Evolutionary conservation across 1,140 invertebrate genomes (phyloP).

Genomic region (Oncopodura yosiiana): DNA sequence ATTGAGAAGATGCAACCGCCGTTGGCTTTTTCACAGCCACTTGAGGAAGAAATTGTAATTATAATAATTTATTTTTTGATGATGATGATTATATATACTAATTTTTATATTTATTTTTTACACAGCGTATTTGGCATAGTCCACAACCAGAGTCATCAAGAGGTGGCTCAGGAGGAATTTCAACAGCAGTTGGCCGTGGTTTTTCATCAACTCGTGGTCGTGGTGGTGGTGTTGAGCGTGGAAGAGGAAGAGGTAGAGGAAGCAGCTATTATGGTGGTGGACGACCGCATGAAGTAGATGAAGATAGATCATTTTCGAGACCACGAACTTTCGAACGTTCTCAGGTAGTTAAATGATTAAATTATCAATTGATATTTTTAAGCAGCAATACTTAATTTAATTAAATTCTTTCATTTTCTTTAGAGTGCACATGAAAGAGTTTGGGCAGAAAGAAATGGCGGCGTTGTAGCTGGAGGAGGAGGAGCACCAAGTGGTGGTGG

Average conservation of each 20-base stretch:
- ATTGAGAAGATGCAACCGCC: constrained; percentile 66
- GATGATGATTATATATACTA: not conserved
- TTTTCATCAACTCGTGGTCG: constrained; percentile 43
- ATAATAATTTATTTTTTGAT: not conserved
- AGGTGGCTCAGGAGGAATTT: constrained; percentile 35
- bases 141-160: constrained; percentile 34
- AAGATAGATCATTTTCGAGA: constrained; percentile 29
- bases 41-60: constrained; percentile 69
- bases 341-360: constrained; percentile 34
- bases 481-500: constrained; percentile 36
- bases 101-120: constrained; percentile 24
- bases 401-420: not conserved
- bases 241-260: constrained; percentile 39
- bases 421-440: constrained; percentile 33
- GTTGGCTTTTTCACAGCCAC: constrained; percentile 60
- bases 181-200: constrained; percentile 30
- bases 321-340: constrained; percentile 40
- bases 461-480: constrained; percentile 51
- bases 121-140: constrained; percentile 49
- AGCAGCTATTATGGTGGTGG: constrained; percentile 36
- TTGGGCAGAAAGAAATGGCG: constrained; percentile 56
- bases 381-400: not conserved
- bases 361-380: not conserved
- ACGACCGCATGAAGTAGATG: constrained; percentile 33
- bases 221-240: constrained; percentile 44